Conservation (phyloP, 2,797 vertebrate genomes). For the Onychomys arenicola region DNA sequence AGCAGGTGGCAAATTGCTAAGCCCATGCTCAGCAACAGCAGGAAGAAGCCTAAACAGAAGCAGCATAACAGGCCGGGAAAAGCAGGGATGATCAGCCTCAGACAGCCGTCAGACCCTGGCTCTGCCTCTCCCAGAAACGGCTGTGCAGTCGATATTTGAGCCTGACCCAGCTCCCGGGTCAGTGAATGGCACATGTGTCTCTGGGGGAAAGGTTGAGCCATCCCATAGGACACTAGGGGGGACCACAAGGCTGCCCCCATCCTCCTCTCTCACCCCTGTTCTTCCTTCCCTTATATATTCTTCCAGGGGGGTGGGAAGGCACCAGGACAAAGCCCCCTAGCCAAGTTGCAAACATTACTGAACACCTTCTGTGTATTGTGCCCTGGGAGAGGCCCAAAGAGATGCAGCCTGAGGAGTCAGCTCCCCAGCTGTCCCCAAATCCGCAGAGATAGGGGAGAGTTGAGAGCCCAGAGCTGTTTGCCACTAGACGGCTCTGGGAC, state of each 20-base stretch:
- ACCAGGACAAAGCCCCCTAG: neutral
- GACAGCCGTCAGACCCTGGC: neutral
- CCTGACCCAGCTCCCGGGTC: slow-evolving; percentile 17
- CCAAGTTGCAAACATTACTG: neutral
- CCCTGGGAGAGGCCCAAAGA: no score
- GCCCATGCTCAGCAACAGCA: slow-evolving; percentile 59
- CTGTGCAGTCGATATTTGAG: slow-evolving; percentile 23
- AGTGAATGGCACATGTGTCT: neutral
- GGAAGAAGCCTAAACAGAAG: slow-evolving; percentile 61
- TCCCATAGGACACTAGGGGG: neutral
- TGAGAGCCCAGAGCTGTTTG: neutral
- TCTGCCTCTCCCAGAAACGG: slow-evolving; percentile 4
- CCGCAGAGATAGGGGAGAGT: neutral
- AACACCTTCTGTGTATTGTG: neutral
- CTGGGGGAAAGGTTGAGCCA: slow-evolving; percentile 51
- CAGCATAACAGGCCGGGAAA: slow-evolving; percentile 19
- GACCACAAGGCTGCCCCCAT: neutral
- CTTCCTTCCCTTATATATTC: neutral
- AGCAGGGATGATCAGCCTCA: neutral
- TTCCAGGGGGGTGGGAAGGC: neutral
- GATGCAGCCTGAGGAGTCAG: neutral
- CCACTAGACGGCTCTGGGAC: neutral
- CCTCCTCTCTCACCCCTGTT: no score
- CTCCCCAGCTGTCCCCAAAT: neutral
- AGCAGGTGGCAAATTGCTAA: slow-evolving; percentile 77